Base-by-base conservation (phyloP, 1,140 invertebrate species). In the Bombus breviceps region DNA sequence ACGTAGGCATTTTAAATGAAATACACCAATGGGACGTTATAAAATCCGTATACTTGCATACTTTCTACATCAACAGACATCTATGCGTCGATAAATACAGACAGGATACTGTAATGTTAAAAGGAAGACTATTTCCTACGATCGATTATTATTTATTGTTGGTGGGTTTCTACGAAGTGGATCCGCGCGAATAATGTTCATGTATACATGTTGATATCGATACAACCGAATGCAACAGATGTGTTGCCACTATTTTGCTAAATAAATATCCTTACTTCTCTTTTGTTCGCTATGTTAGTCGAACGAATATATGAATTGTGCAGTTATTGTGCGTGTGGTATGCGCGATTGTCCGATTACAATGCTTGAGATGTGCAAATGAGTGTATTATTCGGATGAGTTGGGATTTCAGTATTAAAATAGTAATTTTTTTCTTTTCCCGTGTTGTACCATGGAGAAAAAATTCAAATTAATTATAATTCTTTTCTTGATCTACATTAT, bases 21-120 rank as follows among this genome's bases (percentile, higher is more conserved):
- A 79, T 34, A 84, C 32, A 62, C 37, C n/a, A 74, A 18, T 25
- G 43, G 34, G 25, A 79, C 66, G 41, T 84, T 84, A 72, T 84
- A 84, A 84, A 84, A 79, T 84, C 68, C 76, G 66, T 84, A 79
- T 84, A 84, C 83, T 84, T 84, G 66, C 66, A 39, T 68, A 72
- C 32, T 72, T 68, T 80, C 76, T 84, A 84, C 76, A 84, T 79
- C 62, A 64, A 80, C 76, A 80, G 83, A 72, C 28, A 71, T 43
- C 34, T 71, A 80, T 72, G 64, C 76, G 47, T 80, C 28, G 37
- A 71, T 72, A 84, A 71, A 72, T 80, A 79, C 39, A 79, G 83
- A 59, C 47, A 80, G 47, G n/a, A 68, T 68, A 78, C 39, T 34
- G 28, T 71, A 57, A 71, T 79, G 64, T 72, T 8, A 22, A 62